These are phyloP conservation scores for Gonatopus flavifemur DNA, from an alignment of 1,140 invertebrate genomes.

Conservation along the genomic window DNA sequence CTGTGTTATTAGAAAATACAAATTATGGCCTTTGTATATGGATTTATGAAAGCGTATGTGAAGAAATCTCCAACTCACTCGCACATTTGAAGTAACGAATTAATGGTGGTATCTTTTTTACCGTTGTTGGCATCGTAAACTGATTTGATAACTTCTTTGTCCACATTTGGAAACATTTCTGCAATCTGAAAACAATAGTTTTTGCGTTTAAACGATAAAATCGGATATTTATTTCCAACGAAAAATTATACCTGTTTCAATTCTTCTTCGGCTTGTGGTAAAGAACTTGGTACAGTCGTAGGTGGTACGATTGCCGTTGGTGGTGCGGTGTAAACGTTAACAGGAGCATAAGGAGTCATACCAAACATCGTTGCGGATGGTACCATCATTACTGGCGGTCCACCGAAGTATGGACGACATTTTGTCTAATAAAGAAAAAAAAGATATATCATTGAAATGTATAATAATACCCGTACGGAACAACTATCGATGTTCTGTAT, in stretches of 20 bases:
- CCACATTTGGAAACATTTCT: conserved; percentile 96
- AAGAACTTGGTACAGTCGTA: conserved; percentile 47
- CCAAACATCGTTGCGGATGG: conserved; percentile 57
- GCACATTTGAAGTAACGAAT: conserved; percentile 85
- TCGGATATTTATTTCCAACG: conserved; percentile 5
- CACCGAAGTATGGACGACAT: conserved; percentile 35
- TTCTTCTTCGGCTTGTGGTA: conserved; percentile 67
- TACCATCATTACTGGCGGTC: conserved; percentile 66
- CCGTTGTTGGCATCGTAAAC: conserved; percentile 87
- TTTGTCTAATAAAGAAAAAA: conserved; percentile 27
- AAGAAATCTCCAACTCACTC: conserved; percentile 49
- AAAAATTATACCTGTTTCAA: conserved; percentile 78
- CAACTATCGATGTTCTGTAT: too few relatives aligned
- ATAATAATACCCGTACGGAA: too few relatives aligned
- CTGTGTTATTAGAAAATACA: conserved; percentile 39
- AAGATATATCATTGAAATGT: conserved; percentile 1
- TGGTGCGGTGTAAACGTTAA: conserved; percentile 55
- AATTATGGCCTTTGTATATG: conserved; percentile 36
- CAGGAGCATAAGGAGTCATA: conserved; percentile 47
- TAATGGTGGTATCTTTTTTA: conserved; percentile 89
- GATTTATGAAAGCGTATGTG: conserved; percentile 17
- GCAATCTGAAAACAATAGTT: conserved; percentile 70
- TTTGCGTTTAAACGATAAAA: conserved; percentile 3
- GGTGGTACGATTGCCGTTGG: conserved; percentile 36
- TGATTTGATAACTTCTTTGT: conserved; percentile 88